A percentile compares a stretch with the other conserved stretches of the same genome.
Conservation (phyloP, 2,888 invertebrate genomes). For the Limnephilus rhombicus region DNA sequence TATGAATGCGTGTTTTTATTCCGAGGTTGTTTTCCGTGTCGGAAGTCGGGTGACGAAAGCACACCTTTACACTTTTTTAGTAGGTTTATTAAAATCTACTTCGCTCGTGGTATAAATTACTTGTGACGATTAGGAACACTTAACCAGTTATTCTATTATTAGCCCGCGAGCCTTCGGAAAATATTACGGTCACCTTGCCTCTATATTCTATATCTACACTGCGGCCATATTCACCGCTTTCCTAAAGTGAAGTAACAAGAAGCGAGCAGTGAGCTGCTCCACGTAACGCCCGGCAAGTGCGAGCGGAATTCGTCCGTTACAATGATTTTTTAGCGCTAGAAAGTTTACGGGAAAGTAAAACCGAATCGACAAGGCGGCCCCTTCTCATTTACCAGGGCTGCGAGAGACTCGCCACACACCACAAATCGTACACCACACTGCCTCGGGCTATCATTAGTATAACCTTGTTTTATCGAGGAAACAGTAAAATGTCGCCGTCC, state of each 20-base stretch:
- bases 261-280: conserved; percentile 21
- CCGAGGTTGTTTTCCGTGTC: neutral
- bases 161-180: conserved; percentile 3
- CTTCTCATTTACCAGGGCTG: conserved; percentile 31
- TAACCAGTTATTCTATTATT: conserved; percentile 37
- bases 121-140: neutral
- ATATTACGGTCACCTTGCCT: conserved; percentile 29
- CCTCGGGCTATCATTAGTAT: neutral
- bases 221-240: conserved; percentile 4
- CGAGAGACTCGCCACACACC: neutral
- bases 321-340: conserved; percentile 50
- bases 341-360: conserved; percentile 60
- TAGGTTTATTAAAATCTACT: neutral
- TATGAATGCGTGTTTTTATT: neutral
- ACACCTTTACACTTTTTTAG: neutral
- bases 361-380: conserved; percentile 48
- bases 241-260: conserved; percentile 35
- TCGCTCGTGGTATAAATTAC: neutral
- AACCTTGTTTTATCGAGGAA: neutral
- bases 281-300: conserved; percentile 42
- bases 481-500: neutral
- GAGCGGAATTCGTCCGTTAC: conserved; percentile 51
- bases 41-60: neutral
- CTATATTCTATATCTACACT: neutral
- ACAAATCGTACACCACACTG: neutral